Conservation (phyloP, 2,797 vertebrate genomes). For the Chiroxiphia lanceolata region DNA sequence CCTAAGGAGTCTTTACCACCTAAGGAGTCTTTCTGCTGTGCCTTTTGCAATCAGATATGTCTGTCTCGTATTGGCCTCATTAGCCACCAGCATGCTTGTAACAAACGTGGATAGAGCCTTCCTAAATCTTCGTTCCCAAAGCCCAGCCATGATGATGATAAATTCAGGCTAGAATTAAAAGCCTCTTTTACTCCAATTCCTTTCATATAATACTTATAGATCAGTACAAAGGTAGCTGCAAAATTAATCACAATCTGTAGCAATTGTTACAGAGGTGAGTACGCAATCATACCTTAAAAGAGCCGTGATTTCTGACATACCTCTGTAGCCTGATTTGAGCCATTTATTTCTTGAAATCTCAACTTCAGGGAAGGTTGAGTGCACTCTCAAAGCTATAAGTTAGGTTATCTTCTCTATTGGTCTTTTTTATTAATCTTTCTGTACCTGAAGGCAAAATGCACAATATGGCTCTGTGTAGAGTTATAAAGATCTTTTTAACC, state of each 20-base stretch:
- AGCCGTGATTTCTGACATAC: background rate
- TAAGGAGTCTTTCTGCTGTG: too few relatives aligned
- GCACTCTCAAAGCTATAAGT: background rate
- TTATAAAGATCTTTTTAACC: background rate
- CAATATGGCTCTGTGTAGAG: background rate
- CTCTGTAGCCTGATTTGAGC: background rate
- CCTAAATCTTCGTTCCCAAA: too few relatives aligned
- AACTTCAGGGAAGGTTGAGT: background rate
- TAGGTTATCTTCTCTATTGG: background rate
- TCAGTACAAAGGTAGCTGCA: background rate
- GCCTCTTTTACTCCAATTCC: background rate
- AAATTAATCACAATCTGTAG: background rate
- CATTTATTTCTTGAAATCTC: slow-evolving; percentile 4
- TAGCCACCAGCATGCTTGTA: too few relatives aligned
- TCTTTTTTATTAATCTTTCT: background rate
- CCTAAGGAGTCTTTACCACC: too few relatives aligned
- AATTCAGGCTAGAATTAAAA: background rate
- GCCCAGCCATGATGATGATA: background rate
- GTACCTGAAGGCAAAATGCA: background rate
- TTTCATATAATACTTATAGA: background rate
- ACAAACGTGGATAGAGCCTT: too few relatives aligned
- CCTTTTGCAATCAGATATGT: too few relatives aligned
- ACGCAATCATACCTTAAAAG: background rate
- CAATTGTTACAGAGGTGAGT: slow-evolving; percentile 2
- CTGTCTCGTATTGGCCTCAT: too few relatives aligned